Percentiles rank a stretch among this genome's conserved stretches.
These are phyloP conservation scores for Denticeps clupeoides DNA, from an alignment of 2,797 vertebrate genomes.

Conservation along the genomic window DNA sequence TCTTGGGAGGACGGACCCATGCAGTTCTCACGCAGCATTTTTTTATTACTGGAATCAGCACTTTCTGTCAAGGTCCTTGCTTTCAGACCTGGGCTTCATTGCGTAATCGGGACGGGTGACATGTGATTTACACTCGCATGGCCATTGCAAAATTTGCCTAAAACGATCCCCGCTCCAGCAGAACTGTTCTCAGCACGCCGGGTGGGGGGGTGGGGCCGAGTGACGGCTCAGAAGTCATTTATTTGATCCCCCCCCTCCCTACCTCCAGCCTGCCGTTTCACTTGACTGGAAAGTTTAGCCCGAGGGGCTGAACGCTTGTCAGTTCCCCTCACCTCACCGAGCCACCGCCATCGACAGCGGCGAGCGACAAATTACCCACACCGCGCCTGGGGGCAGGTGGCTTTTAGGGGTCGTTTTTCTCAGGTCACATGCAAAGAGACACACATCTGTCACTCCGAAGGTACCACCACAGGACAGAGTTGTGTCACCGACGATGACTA, in stretches of 20 bases:
- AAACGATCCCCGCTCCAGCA: no score
- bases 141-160: constrained; percentile 40
- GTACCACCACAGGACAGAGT: constrained; percentile 67
- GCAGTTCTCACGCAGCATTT: not conserved
- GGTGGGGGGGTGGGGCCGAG: constrained; percentile 75
- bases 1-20: no score
- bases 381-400: constrained; percentile 50
- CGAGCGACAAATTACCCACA: constrained; percentile 75
- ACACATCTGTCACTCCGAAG: constrained; percentile 85
- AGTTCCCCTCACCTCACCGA: constrained; percentile 91
- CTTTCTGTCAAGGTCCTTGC: no score
- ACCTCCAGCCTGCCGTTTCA: constrained; percentile 71
- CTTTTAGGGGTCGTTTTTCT: constrained; percentile 47
- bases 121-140: constrained; percentile 54
- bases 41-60: not conserved
- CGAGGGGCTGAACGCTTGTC: constrained; percentile 80
- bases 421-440: constrained; percentile 80
- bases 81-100: no score
- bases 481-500: constrained; percentile 55
- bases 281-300: constrained; percentile 88
- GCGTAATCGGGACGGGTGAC: no score
- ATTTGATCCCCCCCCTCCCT: constrained; percentile 26
- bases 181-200: constrained; percentile 3
- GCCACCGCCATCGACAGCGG: constrained; percentile 67
- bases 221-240: constrained; percentile 89